phyloP scores from a whole-genome alignment of 37 sponge, comb jelly and placozoan genomes.

The Diacarnus erythraeanus region DNA sequence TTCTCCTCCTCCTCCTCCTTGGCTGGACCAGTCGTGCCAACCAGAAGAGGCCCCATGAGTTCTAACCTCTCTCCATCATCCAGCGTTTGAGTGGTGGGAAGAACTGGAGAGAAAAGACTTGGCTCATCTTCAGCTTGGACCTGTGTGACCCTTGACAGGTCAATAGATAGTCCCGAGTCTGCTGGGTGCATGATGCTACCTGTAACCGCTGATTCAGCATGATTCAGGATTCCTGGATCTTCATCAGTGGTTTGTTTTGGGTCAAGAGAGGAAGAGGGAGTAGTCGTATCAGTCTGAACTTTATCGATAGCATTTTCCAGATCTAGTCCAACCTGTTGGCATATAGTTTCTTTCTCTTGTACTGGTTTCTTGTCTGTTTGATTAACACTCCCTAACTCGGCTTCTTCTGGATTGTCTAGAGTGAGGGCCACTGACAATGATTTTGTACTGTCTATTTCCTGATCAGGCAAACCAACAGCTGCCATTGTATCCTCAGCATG shows the following conservation, averaged over 20 bases:
- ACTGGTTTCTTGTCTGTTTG: no score
- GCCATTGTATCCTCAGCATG: no score
- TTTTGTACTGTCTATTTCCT: neutral
- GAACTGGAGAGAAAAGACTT: slow-evolving; percentile 19
- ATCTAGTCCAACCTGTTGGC: neutral
- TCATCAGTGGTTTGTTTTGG: no score
- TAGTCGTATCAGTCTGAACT: neutral
- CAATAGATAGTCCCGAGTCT: slow-evolving; percentile 14
- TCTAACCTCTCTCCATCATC: slow-evolving; percentile 14
- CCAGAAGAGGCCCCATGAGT: no score
- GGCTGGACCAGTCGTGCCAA: neutral
- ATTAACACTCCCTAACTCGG: no score
- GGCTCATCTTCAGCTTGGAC: neutral
- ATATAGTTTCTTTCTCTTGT: no score
- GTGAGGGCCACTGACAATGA: no score
- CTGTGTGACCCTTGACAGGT: slow-evolving; percentile 3
- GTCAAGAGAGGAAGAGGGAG: no score
- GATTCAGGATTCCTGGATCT: no score
- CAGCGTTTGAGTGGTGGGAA: slow-evolving; percentile 18
- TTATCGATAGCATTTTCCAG: neutral
- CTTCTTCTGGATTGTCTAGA: no score
- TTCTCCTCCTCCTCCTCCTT: neutral
- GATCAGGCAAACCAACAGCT: neutral
- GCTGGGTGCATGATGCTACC: slow-evolving; percentile 39
- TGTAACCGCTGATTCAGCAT: neutral